Conservation (phyloP, 2,797 vertebrate species). For the Thalassophryne amazonica region DNA sequence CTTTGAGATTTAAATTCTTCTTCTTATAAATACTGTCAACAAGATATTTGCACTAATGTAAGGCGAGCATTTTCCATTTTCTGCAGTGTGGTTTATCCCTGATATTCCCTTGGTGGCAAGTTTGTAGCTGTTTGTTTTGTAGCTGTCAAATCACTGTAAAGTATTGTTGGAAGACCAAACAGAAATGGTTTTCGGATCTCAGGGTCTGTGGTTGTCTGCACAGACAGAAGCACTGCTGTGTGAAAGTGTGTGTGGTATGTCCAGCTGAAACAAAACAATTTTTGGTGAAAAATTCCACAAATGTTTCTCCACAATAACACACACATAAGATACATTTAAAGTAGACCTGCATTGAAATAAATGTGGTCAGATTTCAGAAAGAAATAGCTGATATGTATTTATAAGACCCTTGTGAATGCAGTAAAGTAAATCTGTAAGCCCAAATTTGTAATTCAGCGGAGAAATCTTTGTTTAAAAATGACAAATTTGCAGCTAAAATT, state of each 20-base stretch:
- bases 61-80: conserved; percentile 11
- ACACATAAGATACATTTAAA: too few species aligned
- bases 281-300: too few species aligned
- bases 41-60: conserved; percentile 2
- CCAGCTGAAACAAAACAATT: conserved; percentile 12
- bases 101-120: conserved; percentile 11
- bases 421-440: too few species aligned
- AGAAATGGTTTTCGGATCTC: conserved; percentile 18
- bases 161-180: conserved; percentile 28
- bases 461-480: too few species aligned
- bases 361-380: too few species aligned
- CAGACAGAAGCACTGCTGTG: conserved; percentile 1
- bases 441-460: too few species aligned
- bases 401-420: too few species aligned
- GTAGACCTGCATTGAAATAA: too few species aligned
- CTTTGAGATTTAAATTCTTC: background rate
- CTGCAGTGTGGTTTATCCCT: background rate
- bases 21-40: background rate
- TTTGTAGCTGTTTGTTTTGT: conserved; percentile 20
- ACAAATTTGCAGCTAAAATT: too few species aligned
- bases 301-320: too few species aligned
- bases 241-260: conserved; percentile 19
- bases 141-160: conserved; percentile 8
- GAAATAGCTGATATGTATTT: too few species aligned
- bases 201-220: conserved; percentile 23